These are phyloP conservation scores for Eudyptes chrysolophus DNA, from an alignment of 2,113 vertebrate genomes.

Conservation along the genomic window DNA sequence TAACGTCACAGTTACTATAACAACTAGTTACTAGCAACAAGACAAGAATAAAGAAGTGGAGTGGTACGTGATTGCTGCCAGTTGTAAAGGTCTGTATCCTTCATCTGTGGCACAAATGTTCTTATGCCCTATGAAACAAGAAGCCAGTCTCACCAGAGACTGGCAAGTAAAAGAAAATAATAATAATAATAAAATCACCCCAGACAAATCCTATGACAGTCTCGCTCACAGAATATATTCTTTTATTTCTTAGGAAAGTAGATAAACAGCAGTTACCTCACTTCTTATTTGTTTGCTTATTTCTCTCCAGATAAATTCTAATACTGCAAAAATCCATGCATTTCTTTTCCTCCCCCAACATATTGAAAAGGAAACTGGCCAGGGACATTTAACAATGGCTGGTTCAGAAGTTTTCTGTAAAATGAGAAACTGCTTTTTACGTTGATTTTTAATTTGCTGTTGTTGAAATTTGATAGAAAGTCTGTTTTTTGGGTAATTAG, in stretches of 20 bases:
- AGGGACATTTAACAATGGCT: not conserved
- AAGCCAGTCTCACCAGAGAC: not conserved
- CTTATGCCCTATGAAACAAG: not conserved
- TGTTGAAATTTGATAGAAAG: not conserved
- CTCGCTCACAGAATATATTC: not conserved
- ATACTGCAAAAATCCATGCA: not conserved
- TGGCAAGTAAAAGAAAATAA: not conserved
- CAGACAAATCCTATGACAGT: not conserved
- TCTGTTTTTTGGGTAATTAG: not conserved
- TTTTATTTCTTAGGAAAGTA: not conserved
- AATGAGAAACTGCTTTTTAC: not conserved
- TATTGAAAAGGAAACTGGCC: not conserved
- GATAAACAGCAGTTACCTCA: not conserved
- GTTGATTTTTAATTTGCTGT: not conserved
- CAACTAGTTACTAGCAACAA: conserved; percentile 15
- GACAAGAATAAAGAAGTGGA: not conserved
- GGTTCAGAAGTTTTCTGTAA: not conserved
- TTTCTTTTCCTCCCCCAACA: not conserved
- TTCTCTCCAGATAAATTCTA: not conserved
- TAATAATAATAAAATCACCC: not conserved
- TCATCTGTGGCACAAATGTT: not conserved
- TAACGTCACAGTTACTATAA: not conserved
- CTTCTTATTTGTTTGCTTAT: not conserved
- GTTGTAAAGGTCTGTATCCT: not conserved
- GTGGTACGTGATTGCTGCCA: not conserved